Evolutionary conservation across 2,797 vertebrate species (phyloP).

Genomic region (Peromyscus eremicus): DNA sequence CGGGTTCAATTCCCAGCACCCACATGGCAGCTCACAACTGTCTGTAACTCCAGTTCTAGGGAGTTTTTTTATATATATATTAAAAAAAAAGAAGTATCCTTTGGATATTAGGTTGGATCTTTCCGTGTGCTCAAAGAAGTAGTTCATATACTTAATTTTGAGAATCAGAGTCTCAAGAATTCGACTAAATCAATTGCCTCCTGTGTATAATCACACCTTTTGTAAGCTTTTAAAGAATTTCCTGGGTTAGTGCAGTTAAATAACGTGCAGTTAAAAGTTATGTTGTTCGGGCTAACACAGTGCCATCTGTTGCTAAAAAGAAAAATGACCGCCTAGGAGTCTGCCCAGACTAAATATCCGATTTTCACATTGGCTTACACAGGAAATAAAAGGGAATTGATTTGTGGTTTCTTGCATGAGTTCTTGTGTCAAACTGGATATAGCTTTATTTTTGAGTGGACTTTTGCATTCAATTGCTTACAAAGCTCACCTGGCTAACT

Average conservation of each 20-base stretch:
- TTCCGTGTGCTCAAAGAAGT: not conserved
- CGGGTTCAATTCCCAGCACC: no score
- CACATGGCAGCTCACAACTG: no score
- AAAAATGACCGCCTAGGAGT: not conserved
- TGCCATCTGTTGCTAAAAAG: conserved; percentile 80
- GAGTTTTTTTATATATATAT: no score
- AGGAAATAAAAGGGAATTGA: not conserved
- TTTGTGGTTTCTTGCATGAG: not conserved
- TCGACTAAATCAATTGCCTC: not conserved
- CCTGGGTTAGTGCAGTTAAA: not conserved
- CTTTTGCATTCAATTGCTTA: not conserved
- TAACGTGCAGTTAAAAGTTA: no score
- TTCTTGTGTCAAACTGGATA: not conserved
- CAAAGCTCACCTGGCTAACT: not conserved
- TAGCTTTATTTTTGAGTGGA: not conserved
- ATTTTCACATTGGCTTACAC: not conserved
- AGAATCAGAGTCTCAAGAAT: not conserved
- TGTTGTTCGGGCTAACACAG: conserved; percentile 64
- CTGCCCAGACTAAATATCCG: not conserved
- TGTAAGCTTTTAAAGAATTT: not conserved
- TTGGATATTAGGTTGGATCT: not conserved
- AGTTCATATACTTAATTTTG: not conserved
- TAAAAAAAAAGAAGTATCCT: not conserved
- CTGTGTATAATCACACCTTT: not conserved
- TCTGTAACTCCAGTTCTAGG: no score